Conservation (phyloP, 2,113 vertebrate species). For the Natator depressus region DNA sequence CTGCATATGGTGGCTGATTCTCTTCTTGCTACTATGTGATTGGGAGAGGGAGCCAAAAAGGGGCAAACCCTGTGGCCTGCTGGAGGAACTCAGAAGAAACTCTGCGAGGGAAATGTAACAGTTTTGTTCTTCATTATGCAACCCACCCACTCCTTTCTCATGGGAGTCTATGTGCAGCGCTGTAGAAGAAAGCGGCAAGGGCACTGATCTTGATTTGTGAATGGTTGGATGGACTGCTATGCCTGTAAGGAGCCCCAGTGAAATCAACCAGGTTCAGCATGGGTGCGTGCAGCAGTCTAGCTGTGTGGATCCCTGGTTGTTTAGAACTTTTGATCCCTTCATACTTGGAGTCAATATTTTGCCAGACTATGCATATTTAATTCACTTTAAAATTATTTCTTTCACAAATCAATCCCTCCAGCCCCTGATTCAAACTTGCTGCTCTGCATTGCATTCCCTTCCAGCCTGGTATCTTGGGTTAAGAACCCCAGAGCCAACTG, state of each 20-base stretch:
- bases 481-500: not conserved
- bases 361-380: not conserved
- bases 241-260: not conserved
- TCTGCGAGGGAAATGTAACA: not conserved
- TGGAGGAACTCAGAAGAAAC: not conserved
- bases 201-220: not conserved
- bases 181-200: not conserved
- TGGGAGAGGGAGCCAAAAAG: not conserved
- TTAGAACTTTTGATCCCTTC: not conserved
- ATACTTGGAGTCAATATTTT: not conserved
- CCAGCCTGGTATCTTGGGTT: not conserved
- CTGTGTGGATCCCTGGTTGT: not conserved
- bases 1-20: not conserved
- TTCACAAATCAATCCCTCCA: not conserved
- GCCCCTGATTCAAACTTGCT: not conserved
- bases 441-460: not conserved
- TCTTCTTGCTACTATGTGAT: not conserved
- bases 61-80: not conserved
- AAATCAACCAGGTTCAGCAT: not conserved
- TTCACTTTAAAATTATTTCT: not conserved
- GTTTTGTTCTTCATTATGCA: not conserved
- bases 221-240: not conserved
- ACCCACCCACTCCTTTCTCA: not conserved
- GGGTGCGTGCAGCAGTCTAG: not conserved
- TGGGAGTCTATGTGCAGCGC: rapidly evolving